A percentile compares a stretch with the other conserved stretches of the same genome.
Evolutionary conservation across 1,140 invertebrate genomes (phyloP).

Genomic region (Drosophila tristis): DNA sequence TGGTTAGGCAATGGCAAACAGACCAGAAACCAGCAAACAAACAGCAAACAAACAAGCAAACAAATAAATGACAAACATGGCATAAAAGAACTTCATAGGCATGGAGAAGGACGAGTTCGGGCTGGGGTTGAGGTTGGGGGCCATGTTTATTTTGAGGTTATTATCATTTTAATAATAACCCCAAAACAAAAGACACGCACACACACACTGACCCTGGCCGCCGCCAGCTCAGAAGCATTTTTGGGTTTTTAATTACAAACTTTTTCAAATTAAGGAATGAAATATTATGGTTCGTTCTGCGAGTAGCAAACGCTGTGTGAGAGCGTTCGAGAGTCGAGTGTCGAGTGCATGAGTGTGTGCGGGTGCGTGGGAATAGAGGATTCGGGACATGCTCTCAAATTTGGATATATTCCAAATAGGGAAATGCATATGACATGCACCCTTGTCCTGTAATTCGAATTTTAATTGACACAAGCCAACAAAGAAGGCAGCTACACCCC

Average conservation of each 20-base stretch:
- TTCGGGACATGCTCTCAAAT: slow-evolving; percentile 39
- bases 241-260: slow-evolving; percentile 65
- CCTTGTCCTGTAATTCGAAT: slow-evolving; percentile 57
- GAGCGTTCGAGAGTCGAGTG: neutral
- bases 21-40: slow-evolving; percentile 23
- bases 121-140: too few species aligned
- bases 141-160: slow-evolving; percentile 73
- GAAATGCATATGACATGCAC: slow-evolving; percentile 56
- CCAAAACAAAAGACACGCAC: slow-evolving; percentile 52
- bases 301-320: slow-evolving; percentile 1
- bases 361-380: slow-evolving; percentile 5
- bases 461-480: slow-evolving; percentile 56
- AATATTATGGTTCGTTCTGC: slow-evolving; percentile 35
- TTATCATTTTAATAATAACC: slow-evolving; percentile 79
- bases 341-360: neutral
- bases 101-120: neutral
- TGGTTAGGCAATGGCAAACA: slow-evolving; percentile 11
- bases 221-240: slow-evolving; percentile 36
- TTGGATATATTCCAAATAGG: slow-evolving; percentile 55
- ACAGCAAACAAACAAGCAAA: slow-evolving; percentile 44
- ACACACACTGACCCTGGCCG: slow-evolving; percentile 1
- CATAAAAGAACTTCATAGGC: slow-evolving; percentile 74
- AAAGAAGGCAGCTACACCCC: slow-evolving; percentile 12
- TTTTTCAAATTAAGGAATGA: slow-evolving; percentile 52
- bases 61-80: slow-evolving; percentile 74